Percentiles rank a stretch among this genome's conserved stretches.
phyloP scores from a whole-genome alignment of 1,140 invertebrate genomes.

The Penaeus vannamei region DNA sequence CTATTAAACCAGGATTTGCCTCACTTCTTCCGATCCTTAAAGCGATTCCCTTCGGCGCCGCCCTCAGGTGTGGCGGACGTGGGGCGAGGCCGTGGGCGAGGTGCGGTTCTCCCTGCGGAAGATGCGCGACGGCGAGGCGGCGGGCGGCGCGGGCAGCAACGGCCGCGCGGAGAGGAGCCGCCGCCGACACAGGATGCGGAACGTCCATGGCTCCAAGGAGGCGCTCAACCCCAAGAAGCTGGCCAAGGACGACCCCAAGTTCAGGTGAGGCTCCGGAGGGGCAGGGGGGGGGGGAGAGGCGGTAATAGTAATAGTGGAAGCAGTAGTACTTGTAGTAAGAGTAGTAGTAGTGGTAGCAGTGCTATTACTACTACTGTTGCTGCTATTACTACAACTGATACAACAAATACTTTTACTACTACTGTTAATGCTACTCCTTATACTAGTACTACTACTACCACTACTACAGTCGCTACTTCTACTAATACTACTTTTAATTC shows the following conservation, averaged over 20 bases:
- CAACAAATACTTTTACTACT: no score
- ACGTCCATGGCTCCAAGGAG: constrained; percentile 52
- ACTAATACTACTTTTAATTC: no score
- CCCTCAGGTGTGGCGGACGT: constrained; percentile 77
- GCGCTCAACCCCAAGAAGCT: constrained; percentile 66
- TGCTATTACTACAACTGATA: no score
- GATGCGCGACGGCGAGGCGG: constrained; percentile 69
- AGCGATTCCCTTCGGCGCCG: not conserved
- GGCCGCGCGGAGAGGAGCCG: constrained; percentile 58
- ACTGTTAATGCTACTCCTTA: no score
- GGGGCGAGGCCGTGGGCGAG: constrained; percentile 80
- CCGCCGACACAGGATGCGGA: constrained; percentile 59
- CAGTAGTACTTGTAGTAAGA: no score
- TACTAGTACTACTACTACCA: no score
- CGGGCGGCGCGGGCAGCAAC: constrained; percentile 65
- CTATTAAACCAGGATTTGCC: no score
- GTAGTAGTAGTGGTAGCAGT: no score
- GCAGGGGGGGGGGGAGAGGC: not conserved
- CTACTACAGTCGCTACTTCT: no score
- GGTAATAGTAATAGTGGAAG: no score
- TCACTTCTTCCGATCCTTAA: no score
- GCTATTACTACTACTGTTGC: no score
- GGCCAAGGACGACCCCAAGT: constrained; percentile 65
- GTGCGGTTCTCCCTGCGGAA: constrained; percentile 75
- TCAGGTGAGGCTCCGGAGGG: constrained; percentile 49